Percentiles rank a stretch among this genome's conserved stretches.
Conservation (phyloP, 2,113 vertebrate species). For the Apodemus speciosus region DNA sequence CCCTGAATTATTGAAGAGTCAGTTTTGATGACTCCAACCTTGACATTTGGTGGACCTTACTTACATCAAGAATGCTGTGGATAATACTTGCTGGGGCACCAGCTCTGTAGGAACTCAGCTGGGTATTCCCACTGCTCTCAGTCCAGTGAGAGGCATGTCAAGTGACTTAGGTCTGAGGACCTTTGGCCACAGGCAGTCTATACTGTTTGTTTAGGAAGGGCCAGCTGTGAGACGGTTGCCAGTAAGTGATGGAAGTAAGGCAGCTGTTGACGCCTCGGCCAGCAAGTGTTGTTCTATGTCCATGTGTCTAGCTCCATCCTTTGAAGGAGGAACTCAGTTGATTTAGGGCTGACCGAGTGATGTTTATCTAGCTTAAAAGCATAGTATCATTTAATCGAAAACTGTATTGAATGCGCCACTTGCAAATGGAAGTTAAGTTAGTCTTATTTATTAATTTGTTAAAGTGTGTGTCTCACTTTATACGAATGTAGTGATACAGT, state of each 20-base stretch:
- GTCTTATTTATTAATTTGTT: constrained; percentile 34
- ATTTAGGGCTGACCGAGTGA: neutral
- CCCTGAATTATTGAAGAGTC: neutral
- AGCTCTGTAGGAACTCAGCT: constrained; percentile 29
- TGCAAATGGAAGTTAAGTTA: constrained; percentile 38
- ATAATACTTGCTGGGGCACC: neutral
- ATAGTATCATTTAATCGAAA: constrained; percentile 45
- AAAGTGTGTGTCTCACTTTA: neutral
- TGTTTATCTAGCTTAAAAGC: constrained; percentile 57
- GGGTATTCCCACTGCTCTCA: neutral
- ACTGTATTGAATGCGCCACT: constrained; percentile 6
- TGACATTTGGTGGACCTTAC: neutral
- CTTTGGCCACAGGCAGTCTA: neutral
- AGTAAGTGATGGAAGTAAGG: neutral
- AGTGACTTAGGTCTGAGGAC: neutral
- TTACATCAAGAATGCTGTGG: constrained; percentile 18
- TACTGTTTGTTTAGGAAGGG: neutral
- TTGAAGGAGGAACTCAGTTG: neutral
- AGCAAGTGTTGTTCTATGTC: neutral
- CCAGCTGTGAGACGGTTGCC: neutral
- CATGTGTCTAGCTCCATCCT: neutral
- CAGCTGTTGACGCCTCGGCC: neutral
- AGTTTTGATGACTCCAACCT: constrained; percentile 4
- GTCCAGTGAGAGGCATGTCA: neutral
- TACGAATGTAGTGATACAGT: neutral